Percentiles rank a stretch among this genome's conserved stretches.
Evolutionary conservation across 1,140 invertebrate species (phyloP).

Genomic region (Leptonema lineaticorne): DNA sequence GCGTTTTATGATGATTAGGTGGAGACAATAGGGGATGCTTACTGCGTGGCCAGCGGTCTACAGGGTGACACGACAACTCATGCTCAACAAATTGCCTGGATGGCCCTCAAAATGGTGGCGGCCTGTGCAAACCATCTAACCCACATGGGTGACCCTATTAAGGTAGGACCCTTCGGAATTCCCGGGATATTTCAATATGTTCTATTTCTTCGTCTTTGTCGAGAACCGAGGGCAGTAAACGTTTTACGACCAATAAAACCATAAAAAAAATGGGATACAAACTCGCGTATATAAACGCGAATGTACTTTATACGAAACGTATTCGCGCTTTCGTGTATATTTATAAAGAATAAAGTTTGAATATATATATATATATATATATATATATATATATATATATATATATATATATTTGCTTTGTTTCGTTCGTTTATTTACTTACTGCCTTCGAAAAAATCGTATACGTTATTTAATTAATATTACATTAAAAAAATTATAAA

Average conservation of each 20-base stretch:
- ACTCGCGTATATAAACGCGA: not conserved
- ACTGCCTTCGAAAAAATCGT: too few relatives aligned
- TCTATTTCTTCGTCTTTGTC: not conserved
- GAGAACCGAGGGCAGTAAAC: too few relatives aligned
- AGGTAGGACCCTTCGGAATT: constrained; percentile 58
- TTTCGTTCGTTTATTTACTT: too few relatives aligned
- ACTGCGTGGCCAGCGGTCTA: constrained; percentile 90
- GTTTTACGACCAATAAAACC: too few relatives aligned
- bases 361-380: too few relatives aligned
- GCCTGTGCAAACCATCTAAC: constrained; percentile 83
- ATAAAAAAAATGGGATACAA: not conserved
- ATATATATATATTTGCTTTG: too few relatives aligned
- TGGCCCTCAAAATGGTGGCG: constrained; percentile 87
- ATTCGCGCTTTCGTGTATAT: too few relatives aligned
- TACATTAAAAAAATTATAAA: too few relatives aligned
- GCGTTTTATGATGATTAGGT: constrained; percentile 63
- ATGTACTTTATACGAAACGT: too few relatives aligned
- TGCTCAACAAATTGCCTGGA: constrained; percentile 93
- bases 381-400: too few relatives aligned
- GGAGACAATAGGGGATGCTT: constrained; percentile 93
- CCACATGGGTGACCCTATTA: constrained; percentile 87
- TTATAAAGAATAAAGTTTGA: too few relatives aligned
- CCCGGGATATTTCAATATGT: not conserved
- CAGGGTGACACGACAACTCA: constrained; percentile 81
- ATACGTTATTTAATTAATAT: too few relatives aligned